Conservation (phyloP, 2,888 invertebrate genomes). For the Acleris sparsana region DNA sequence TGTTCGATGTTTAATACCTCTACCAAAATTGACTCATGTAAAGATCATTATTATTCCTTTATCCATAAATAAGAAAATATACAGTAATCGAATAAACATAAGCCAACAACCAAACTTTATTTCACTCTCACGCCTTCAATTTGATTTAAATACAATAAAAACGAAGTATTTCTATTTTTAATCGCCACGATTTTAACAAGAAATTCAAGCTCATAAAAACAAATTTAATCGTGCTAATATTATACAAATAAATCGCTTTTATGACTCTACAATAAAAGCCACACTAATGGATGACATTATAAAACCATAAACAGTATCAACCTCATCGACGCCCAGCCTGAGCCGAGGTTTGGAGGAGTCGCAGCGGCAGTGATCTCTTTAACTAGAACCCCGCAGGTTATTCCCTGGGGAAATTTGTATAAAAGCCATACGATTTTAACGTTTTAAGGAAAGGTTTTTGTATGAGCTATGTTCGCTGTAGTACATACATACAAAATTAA, state of each 20-base stretch:
- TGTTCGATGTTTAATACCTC: too few species aligned
- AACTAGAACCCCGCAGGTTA: neutral
- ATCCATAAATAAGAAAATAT: too few species aligned
- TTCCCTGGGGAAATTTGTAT: conserved; percentile 9
- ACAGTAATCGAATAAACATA: too few species aligned
- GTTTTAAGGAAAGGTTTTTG: too few species aligned
- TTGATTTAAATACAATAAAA: conserved; percentile 34
- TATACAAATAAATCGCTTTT: conserved; percentile 41
- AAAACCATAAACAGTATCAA: conserved; percentile 36
- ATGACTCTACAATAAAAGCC: conserved; percentile 39
- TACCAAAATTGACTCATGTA: too few species aligned
- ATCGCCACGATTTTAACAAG: conserved; percentile 38
- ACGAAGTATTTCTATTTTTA: conserved; percentile 21
- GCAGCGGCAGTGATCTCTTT: conserved; percentile 11
- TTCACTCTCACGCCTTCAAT: conserved; percentile 26
- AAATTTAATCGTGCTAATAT: conserved; percentile 42
- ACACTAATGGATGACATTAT: conserved; percentile 41
- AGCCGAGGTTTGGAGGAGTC: neutral
- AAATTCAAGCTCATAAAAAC: conserved; percentile 39
- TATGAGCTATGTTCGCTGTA: too few species aligned
- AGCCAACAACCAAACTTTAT: neutral
- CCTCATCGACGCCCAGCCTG: conserved; percentile 27
- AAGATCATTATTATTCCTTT: too few species aligned
- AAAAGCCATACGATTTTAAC: neutral
- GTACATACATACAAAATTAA: too few species aligned